Conservation (phyloP, 1,140 invertebrate species). For the Amphibalanus amphitrite region DNA sequence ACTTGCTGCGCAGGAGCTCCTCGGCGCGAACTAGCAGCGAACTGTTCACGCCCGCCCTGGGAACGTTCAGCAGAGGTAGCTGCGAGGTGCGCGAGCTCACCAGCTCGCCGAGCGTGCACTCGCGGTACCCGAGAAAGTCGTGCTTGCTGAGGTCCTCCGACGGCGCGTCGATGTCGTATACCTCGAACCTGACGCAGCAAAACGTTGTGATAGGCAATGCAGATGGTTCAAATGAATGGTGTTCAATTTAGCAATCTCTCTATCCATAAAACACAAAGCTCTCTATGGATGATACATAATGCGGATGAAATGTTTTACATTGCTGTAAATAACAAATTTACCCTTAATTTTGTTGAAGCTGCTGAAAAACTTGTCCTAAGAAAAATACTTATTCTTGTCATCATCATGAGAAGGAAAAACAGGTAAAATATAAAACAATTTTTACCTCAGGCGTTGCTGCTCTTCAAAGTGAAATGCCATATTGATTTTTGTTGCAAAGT, state of each 20-base stretch:
- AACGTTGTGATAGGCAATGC: too few relatives aligned
- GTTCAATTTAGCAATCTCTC: too few relatives aligned
- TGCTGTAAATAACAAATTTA: too few relatives aligned
- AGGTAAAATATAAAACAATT: background rate
- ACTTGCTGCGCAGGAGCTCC: conserved; percentile 33
- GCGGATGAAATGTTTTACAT: too few relatives aligned
- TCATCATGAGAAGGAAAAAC: too few relatives aligned
- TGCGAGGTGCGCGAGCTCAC: conserved; percentile 24
- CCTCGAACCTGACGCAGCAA: conserved; percentile 24
- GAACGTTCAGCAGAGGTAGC: conserved; percentile 21
- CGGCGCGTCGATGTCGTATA: conserved; percentile 38
- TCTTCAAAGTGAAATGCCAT: conserved; percentile 32
- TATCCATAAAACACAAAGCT: too few relatives aligned
- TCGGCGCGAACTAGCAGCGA: conserved; percentile 33
- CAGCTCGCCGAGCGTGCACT: conserved; percentile 35
- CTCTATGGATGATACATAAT: too few relatives aligned
- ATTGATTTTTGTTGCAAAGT: conserved; percentile 37
- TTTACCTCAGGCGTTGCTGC: conserved; percentile 25
- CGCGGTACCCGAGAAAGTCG: conserved; percentile 36
- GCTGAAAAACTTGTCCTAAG: too few relatives aligned
- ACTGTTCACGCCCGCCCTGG: conserved; percentile 21
- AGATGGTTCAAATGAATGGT: too few relatives aligned
- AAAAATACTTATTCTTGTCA: too few relatives aligned
- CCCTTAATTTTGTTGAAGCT: too few relatives aligned
- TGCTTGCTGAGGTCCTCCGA: conserved; percentile 31